Base-by-base conservation (phyloP, 23 tunicate species). In the Halocynthia roretzi region DNA sequence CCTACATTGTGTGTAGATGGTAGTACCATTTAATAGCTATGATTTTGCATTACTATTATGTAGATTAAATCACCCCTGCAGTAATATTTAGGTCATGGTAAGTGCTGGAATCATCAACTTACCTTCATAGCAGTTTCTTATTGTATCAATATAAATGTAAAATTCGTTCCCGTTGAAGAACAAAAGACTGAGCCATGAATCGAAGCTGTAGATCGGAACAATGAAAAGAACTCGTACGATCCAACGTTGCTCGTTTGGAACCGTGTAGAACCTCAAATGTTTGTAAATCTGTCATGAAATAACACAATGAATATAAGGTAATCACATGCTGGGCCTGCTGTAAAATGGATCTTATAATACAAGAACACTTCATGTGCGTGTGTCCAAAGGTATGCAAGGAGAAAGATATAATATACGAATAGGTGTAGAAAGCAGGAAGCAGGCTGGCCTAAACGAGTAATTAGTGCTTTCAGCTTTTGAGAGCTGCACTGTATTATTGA, bases 181-280 rank as follows among this genome's bases (percentile, higher is more conserved):
- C 85, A 90, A 75, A 70, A 90, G 56, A 77, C 98, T 94, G 53
- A 94, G 80, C 98, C 98, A 94, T 20, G 95, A 87, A 84, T 89
- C 93, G 68, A 94, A 84, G 57, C 90, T 77, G 58, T 94, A 94
- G 52, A 94, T 87, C 61, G 98, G 98, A 56, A 94, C 98, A 73
- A 94, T 84, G 76, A 94, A 80, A 50, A 94, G 61, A 64, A 94
- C 85, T 51, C 98, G 86, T 56, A 94, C 93, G 49, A 94, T 94
- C 94, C 94, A 94, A 17, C 90, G 72, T 71, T 94, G 98, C 72
- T 94, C 98, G 14, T 83, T 81, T 52, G 98, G 94, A 7, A 89
- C 86, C 51, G 94, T 94, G 79, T 94, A 94, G 62, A 68, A 83
- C 62, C 72, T 66, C 67, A 94, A 62, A 61, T 94, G 98, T 52